Percentiles rank a stretch among this genome's conserved stretches.
Evolutionary conservation across 2,113 vertebrate species (phyloP).

Genomic region (Climacteris rufus): DNA sequence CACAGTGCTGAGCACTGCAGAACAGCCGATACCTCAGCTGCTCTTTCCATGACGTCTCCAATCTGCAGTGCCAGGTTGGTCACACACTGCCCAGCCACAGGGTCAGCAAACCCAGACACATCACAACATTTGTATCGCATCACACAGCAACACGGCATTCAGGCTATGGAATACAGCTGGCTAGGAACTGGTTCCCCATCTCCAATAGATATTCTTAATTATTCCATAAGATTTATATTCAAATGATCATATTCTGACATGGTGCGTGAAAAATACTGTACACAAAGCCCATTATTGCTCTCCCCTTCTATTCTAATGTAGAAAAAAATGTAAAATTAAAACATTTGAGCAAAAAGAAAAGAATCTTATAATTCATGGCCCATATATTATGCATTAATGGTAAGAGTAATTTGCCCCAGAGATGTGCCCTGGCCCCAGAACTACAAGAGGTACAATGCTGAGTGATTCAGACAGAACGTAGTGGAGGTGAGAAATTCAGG

Average conservation of each 20-base stretch:
- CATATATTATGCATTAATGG: neutral
- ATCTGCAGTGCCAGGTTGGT: neutral
- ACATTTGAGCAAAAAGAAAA: neutral
- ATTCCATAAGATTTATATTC: neutral
- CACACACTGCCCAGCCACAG: neutral
- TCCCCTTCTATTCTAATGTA: neutral
- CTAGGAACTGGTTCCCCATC: neutral
- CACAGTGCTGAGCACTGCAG: neutral
- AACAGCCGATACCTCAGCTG: neutral
- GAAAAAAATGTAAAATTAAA: neutral
- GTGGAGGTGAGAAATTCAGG: neutral
- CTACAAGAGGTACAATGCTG: neutral
- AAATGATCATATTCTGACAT: neutral
- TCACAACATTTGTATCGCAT: neutral
- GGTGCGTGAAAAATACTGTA: neutral
- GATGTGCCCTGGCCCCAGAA: neutral
- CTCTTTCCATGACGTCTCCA: neutral
- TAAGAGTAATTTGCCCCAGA: neutral
- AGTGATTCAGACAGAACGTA: neutral
- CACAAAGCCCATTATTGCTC: neutral
- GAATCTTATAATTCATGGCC: neutral
- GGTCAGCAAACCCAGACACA: neutral
- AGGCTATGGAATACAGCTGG: neutral
- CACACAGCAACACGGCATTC: neutral
- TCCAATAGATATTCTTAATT: neutral